These are phyloP conservation scores for Spicauda simplicius DNA, from an alignment of 2,888 invertebrate genomes.

Conservation along the genomic window DNA sequence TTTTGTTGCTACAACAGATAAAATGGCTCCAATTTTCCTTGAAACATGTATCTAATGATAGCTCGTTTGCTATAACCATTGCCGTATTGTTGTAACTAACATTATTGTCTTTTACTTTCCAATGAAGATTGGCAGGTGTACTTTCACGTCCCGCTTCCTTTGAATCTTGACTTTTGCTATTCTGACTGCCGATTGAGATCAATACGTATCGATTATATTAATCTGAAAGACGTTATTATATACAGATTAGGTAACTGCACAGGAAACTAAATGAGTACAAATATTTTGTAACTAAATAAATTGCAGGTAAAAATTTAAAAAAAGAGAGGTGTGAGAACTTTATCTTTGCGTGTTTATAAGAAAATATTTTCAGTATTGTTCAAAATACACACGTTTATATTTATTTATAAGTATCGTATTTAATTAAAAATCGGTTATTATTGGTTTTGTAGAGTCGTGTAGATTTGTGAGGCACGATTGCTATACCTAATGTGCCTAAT, in stretches of 20 bases:
- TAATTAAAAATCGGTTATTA: no score
- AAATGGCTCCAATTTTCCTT: conserved; percentile 38
- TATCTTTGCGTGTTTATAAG: no score
- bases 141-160: conserved; percentile 41
- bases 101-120: conserved; percentile 47
- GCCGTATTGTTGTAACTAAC: conserved; percentile 34
- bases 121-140: conserved; percentile 37
- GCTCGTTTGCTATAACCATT: conserved; percentile 27
- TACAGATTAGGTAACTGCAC: neutral
- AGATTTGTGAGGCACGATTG: no score
- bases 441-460: no score
- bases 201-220: neutral
- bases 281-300: no score
- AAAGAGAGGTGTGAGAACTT: no score
- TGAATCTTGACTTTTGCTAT: neutral
- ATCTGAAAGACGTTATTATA: neutral
- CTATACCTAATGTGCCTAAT: no score
- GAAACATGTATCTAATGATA: conserved; percentile 30
- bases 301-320: no score
- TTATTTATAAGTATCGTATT: no score
- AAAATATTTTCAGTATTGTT: no score
- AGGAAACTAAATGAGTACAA: no score
- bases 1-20: conserved; percentile 33
- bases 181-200: conserved; percentile 8
- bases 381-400: no score